phyloP scores from a whole-genome alignment of 2,797 vertebrate species.

The Pseudochirops corinnae region DNA sequence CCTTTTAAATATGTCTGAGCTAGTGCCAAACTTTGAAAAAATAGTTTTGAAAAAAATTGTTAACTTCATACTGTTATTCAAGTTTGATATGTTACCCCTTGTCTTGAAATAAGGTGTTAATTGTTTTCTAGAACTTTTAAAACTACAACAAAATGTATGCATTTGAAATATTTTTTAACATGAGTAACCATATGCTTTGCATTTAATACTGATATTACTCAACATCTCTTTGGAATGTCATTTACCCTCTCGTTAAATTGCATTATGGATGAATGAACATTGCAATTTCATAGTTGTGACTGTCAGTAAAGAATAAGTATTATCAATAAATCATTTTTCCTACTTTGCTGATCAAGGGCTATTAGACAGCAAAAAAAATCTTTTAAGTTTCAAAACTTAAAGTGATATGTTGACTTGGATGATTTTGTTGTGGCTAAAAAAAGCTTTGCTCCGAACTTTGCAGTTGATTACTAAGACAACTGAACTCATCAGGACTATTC shows the following conservation, averaged over 20 bases:
- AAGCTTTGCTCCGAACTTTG: not conserved
- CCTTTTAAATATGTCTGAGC: not conserved
- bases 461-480: not conserved
- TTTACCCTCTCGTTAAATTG: not conserved
- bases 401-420: not conserved
- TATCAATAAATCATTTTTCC: not conserved
- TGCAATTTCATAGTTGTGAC: not conserved
- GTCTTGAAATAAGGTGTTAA: not conserved
- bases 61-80: not conserved
- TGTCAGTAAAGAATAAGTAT: not conserved
- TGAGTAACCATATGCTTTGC: not conserved
- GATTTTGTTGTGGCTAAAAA: not conserved
- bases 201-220: not conserved
- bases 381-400: not conserved
- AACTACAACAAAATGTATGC: not conserved
- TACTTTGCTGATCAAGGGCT: not conserved
- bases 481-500: not conserved
- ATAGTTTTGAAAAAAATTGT: not conserved
- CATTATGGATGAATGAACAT: not conserved
- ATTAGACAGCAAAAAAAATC: not conserved
- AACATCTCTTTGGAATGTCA: not conserved
- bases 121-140: not conserved
- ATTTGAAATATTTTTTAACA: not conserved
- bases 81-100: not conserved
- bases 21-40: not conserved